Percentiles rank a stretch among this genome's conserved stretches.
These are phyloP conservation scores for Ectropis grisescens DNA, from an alignment of 1,140 invertebrate genomes.

Conservation along the genomic window DNA sequence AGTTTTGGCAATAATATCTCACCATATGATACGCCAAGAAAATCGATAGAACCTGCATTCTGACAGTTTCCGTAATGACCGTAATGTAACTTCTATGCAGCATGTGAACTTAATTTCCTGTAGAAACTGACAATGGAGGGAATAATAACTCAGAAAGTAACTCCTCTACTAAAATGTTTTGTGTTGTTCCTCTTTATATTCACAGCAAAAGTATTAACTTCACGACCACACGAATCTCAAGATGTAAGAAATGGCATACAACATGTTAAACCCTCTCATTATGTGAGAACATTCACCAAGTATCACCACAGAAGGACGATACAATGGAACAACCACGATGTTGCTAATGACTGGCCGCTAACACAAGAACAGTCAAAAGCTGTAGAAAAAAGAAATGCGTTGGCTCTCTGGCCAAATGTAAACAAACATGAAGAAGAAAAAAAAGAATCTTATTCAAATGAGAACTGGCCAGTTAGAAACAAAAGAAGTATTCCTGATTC, in stretches of 20 bases:
- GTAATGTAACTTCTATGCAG: no score
- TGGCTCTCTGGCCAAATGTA: slow-evolving; percentile 9
- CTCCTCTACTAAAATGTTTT: slow-evolving; percentile 51
- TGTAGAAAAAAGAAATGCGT: slow-evolving; percentile 24
- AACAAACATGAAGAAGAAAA: slow-evolving; percentile 9
- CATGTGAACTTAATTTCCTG: no score
- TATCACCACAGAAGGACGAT: slow-evolving; percentile 58
- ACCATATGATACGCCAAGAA: no score
- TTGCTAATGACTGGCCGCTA: slow-evolving; percentile 31
- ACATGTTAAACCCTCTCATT: slow-evolving; percentile 38
- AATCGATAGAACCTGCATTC: no score
- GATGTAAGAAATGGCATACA: slow-evolving; percentile 45
- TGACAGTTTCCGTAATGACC: no score
- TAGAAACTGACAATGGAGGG: slow-evolving; percentile 52
- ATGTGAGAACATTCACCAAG: slow-evolving; percentile 59
- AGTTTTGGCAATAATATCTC: no score
- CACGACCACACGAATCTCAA: slow-evolving; percentile 42
- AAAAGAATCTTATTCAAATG: neutral
- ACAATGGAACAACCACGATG: slow-evolving; percentile 43
- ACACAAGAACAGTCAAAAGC: slow-evolving; percentile 33
- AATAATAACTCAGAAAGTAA: slow-evolving; percentile 43
- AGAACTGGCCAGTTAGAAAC: neutral
- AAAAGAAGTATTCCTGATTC: slow-evolving; percentile 27
- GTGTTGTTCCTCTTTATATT: slow-evolving; percentile 58
- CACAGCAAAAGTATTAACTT: slow-evolving; percentile 55